Evolutionary conservation across 2,888 invertebrate species (phyloP).

Genomic region (Halocaridina rubra): DNA sequence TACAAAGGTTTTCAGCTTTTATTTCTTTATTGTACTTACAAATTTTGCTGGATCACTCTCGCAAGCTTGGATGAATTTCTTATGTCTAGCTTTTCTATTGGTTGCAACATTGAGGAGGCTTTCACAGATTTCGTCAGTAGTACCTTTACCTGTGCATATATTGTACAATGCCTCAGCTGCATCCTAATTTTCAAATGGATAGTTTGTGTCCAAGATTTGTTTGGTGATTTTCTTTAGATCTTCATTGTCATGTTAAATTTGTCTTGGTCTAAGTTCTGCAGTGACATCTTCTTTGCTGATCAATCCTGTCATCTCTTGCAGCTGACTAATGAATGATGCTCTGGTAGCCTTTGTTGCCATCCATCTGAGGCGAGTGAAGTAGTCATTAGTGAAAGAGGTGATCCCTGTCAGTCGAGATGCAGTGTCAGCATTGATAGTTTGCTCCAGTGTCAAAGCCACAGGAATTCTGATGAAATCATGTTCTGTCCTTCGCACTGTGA

Average conservation of each 20-base stretch:
- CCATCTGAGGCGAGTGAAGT: too few species aligned
- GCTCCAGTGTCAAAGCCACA: neutral
- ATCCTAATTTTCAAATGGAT: neutral
- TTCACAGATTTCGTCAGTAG: neutral
- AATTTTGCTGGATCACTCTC: neutral
- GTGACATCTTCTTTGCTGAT: neutral
- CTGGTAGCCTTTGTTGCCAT: too few species aligned
- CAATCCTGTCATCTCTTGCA: neutral
- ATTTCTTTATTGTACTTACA: neutral
- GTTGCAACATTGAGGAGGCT: neutral
- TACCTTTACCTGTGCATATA: neutral
- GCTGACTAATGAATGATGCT: neutral
- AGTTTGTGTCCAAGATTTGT: neutral
- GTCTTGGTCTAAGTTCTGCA: neutral
- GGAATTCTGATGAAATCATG: neutral
- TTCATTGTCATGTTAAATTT: neutral
- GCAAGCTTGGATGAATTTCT: neutral
- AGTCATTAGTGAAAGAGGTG: too few species aligned
- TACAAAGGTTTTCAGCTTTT: neutral
- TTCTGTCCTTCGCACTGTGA: neutral
- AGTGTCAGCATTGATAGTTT: neutral
- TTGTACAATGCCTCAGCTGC: neutral
- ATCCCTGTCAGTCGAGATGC: neutral
- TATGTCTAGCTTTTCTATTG: neutral
- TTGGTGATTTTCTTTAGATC: neutral